Conservation (phyloP, 2,888 invertebrate species). For the Drosophila melanocephala region DNA sequence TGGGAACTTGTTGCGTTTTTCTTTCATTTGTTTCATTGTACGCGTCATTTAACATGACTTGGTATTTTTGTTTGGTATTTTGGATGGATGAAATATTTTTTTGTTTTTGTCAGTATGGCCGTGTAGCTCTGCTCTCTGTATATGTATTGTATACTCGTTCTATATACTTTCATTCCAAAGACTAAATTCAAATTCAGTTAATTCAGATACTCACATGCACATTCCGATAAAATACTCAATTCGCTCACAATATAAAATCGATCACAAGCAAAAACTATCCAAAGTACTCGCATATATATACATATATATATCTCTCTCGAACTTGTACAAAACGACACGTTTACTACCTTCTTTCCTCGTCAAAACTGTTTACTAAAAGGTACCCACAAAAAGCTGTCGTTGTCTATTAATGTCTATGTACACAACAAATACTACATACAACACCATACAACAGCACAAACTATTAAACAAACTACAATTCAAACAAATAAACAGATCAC, state of each 20-base stretch:
- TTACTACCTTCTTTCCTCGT: conserved; percentile 82
- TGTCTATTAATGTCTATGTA: conserved; percentile 50
- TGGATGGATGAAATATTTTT: conserved; percentile 27
- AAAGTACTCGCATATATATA: conserved; percentile 50
- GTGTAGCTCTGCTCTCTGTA: conserved; percentile 16
- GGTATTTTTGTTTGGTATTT: conserved; percentile 43
- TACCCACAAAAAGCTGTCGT: conserved; percentile 68
- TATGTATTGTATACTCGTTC: conserved; percentile 40
- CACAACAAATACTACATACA: conserved; percentile 15
- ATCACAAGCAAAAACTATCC: conserved; percentile 54
- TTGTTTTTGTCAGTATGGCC: conserved; percentile 12
- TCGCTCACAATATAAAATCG: conserved; percentile 34
- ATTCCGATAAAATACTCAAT: conserved; percentile 40
- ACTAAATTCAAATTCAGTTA: conserved; percentile 19
- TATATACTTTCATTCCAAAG: conserved; percentile 23
- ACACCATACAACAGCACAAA: conserved; percentile 25
- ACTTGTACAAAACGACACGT: conserved; percentile 83
- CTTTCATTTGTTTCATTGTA: background rate
- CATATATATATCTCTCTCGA: conserved; percentile 46
- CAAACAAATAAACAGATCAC: conserved; percentile 40
- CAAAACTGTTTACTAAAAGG: conserved; percentile 82
- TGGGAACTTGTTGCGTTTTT: background rate
- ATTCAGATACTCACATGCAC: conserved; percentile 34
- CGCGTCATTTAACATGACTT: conserved; percentile 7
- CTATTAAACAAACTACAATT: conserved; percentile 8